Base-by-base conservation (phyloP, 2,797 vertebrate genomes). In the Gallinago nigripennis region DNA sequence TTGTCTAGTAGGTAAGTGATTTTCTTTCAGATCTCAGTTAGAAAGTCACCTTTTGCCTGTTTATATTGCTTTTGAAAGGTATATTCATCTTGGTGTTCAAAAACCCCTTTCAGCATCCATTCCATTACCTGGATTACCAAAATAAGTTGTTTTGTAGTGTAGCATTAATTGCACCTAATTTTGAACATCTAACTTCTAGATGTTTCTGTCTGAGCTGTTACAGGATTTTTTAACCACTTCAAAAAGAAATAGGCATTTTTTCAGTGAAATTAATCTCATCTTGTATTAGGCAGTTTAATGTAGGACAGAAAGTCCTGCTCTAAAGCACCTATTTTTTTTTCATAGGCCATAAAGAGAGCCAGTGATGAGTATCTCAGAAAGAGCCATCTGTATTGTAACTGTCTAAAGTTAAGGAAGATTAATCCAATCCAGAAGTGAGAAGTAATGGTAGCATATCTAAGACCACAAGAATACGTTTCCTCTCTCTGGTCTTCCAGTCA, bases 401-500 rank as follows among this genome's bases (percentile, higher is more conserved):
- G 13, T 61, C 57, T 79, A 61, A 75, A 90, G 25, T 43, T 57
- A 65, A 84, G 51, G 35, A 82, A 87, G 51, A 94, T 77, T 9
- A 90, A 80, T 77, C 54, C 14, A 35, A 70, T 66, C 19, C 46
- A 82, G 78, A 87, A 93, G 79, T 73, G 15, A 84, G 43, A 66
- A 77, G 24, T 37, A 80, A 61, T 35, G 31, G 51, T 56, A 58
- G 8, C 54, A 24, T 70, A n/a, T 71, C 56, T 89, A 87, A 94
- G 68, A 92, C 43, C 79, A 86, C 87, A 94, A 83, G 54, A 84
- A 70, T 51, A 90, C 70, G 48, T 84, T 96, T 95, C 33, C 61
- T 86, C 56, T 79, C 27, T 79, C 53, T 83, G 23, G 37, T 78
- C 61, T 72, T 94, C 46, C n/a, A 90, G 27, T 70, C 0, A 0